A percentile compares a stretch with the other conserved stretches of the same genome.
Evolutionary conservation across 2,113 vertebrate genomes (phyloP).

Genomic region (Campylomormyrus tamandua): DNA sequence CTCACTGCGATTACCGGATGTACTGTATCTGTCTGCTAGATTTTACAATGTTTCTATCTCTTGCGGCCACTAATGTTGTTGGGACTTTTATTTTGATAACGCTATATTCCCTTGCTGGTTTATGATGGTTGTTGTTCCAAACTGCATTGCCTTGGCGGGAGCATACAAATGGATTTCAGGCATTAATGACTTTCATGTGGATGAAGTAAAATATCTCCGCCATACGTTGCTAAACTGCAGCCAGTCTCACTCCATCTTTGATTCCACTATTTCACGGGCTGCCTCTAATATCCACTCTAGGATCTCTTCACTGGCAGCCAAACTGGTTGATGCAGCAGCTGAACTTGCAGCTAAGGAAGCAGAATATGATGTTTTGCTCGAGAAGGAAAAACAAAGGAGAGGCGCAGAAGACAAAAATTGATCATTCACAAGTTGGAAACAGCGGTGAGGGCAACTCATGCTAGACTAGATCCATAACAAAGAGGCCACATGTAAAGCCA

Average conservation of each 20-base stretch:
- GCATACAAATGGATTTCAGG: not conserved
- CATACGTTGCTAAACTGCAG: not conserved
- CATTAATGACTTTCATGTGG: not conserved
- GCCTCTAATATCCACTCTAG: not conserved
- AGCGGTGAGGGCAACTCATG: not conserved
- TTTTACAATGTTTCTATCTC: not conserved
- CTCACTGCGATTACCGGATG: not conserved
- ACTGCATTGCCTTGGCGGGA: not conserved
- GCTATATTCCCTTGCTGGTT: not conserved
- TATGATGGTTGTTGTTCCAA: not conserved
- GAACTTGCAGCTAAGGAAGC: not conserved
- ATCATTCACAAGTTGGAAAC: not conserved
- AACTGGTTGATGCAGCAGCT: not conserved
- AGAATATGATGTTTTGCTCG: not conserved
- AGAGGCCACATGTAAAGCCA: not conserved
- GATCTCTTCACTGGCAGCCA: not conserved
- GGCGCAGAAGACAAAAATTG: not conserved
- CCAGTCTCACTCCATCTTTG: not conserved
- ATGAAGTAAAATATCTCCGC: not conserved
- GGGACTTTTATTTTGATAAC: not conserved
- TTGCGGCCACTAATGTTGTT: not conserved
- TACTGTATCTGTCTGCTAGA: not conserved
- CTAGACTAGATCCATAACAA: not conserved
- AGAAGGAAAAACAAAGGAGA: not conserved
- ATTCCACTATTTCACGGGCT: not conserved